These are phyloP conservation scores for Papilio glaucus DNA, from an alignment of 1,140 invertebrate species.

Conservation along the genomic window DNA sequence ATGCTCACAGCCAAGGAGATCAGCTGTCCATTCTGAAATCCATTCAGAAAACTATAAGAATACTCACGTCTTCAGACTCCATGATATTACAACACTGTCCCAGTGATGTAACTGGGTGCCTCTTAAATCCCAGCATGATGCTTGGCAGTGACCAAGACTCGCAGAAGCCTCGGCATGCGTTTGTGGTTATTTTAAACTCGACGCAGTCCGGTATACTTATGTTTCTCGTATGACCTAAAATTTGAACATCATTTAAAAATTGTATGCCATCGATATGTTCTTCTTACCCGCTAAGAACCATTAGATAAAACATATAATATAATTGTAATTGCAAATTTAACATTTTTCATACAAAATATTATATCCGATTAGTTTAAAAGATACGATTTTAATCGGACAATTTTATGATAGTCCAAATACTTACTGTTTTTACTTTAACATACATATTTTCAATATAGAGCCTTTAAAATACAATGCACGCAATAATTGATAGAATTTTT, in stretches of 20 bases:
- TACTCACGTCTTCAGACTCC: slow-evolving; percentile 91
- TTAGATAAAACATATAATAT: no score
- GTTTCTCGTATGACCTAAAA: slow-evolving; percentile 89
- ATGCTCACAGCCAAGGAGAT: no score
- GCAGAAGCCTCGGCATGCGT: slow-evolving; percentile 94
- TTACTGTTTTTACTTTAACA: no score
- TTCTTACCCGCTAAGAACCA: no score
- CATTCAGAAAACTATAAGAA: not conserved
- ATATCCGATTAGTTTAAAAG: no score
- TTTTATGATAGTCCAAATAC: no score
- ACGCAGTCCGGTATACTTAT: slow-evolving; percentile 93
- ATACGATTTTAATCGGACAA: no score
- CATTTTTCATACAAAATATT: no score
- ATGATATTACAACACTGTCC: slow-evolving; percentile 95
- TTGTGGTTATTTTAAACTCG: slow-evolving; percentile 92
- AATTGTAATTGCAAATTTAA: no score
- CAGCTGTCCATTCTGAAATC: no score
- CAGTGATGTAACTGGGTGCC: slow-evolving; percentile 91
- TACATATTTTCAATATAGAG: no score
- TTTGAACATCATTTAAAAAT: not conserved
- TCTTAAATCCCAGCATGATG: slow-evolving; percentile 86
- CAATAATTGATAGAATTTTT: slow-evolving; percentile 21
- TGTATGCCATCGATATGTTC: not conserved
- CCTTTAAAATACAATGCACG: no score
- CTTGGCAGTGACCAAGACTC: slow-evolving; percentile 89